phyloP scores from a whole-genome alignment of 2,113 vertebrate genomes.

The Chlamydotis undulata region DNA sequence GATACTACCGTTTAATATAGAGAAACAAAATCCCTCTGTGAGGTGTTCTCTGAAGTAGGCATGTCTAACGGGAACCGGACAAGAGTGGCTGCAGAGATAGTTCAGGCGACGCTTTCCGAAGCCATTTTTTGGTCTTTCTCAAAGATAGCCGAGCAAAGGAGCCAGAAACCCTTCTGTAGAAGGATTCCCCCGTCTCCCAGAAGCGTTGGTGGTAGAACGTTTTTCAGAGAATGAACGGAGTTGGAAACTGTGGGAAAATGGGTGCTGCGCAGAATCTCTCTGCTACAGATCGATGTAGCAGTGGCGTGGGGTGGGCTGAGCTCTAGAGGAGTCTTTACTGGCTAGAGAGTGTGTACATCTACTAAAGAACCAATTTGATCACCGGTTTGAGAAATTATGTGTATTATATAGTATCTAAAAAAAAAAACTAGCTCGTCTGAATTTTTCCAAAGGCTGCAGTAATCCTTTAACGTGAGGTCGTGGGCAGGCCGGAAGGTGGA shows the following conservation, averaged over 20 bases:
- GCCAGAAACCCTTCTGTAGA: fast-evolving
- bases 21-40: neutral
- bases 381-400: neutral
- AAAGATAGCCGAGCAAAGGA: neutral
- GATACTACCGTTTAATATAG: neutral
- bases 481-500: neutral
- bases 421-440: neutral
- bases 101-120: neutral
- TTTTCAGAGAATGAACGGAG: neutral
- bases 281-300: neutral
- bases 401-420: neutral
- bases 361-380: neutral
- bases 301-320: neutral
- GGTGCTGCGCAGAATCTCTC: neutral
- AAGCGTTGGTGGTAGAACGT: neutral
- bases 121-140: neutral
- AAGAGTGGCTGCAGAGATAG: neutral
- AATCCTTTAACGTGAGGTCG: neutral
- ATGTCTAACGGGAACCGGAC: neutral
- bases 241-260: neutral
- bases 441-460: neutral
- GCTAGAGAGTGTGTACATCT: neutral
- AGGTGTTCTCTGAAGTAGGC: neutral
- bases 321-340: neutral
- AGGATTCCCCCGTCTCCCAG: neutral